phyloP scores from a whole-genome alignment of 2,888 invertebrate genomes.

The Micoletzkya japonica region DNA sequence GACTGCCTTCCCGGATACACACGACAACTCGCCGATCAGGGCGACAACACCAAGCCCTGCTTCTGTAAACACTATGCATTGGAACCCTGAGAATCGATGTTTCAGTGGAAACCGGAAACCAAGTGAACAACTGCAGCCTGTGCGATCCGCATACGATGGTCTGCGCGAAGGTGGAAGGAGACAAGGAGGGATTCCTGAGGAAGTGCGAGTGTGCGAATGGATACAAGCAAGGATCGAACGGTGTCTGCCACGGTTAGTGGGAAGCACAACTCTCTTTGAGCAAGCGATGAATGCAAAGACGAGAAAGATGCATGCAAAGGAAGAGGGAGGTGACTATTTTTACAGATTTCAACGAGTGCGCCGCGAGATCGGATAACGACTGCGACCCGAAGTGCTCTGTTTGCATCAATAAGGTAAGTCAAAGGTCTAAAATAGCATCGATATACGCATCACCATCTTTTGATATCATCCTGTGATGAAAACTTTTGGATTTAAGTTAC shows the following conservation, averaged over 20 bases:
- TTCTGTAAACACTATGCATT: constrained; percentile 7
- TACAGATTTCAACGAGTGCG: constrained; percentile 6
- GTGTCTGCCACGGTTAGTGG: constrained; percentile 11
- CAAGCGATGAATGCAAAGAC: background rate
- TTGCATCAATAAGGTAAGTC: constrained; percentile 11
- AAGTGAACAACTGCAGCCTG: constrained; percentile 24
- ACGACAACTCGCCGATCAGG: constrained; percentile 20
- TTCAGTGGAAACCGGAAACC: background rate
- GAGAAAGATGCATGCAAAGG: background rate
- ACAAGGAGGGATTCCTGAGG: background rate
- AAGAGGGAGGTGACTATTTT: background rate
- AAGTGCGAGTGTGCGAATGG: constrained; percentile 18
- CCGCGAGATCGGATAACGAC: background rate
- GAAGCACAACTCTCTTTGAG: background rate
- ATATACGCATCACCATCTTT: background rate
- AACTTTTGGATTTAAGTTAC: background rate
- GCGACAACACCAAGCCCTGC: constrained; percentile 17
- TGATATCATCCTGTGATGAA: background rate
- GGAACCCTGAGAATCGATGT: background rate
- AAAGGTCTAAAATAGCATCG: background rate
- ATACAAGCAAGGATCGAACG: constrained; percentile 14
- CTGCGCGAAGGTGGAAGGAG: constrained; percentile 14
- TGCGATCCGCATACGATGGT: constrained; percentile 4
- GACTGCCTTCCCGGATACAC: constrained; percentile 7
- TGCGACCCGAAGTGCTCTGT: background rate